Evolutionary conservation across 2,113 vertebrate genomes (phyloP).

Genomic region (Mus spicilegus): DNA sequence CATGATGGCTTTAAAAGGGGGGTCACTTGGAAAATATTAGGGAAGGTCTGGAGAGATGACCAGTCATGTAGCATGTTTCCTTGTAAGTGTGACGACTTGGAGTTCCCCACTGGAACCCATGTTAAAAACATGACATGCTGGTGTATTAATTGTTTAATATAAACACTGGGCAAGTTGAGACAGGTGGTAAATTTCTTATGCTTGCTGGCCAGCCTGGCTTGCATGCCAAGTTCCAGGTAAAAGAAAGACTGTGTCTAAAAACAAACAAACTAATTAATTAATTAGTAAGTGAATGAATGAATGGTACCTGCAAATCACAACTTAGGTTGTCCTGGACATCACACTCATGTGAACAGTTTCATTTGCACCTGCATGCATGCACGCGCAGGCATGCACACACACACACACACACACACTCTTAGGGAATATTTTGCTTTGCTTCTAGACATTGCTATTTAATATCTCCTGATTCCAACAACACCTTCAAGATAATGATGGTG

Average conservation of each 20-base stretch:
- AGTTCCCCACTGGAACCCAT: neutral
- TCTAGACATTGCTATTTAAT: neutral
- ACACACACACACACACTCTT: neutral
- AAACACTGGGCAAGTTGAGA: neutral
- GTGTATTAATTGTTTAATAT: neutral
- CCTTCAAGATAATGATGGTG: neutral
- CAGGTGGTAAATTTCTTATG: neutral
- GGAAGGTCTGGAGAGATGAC: neutral
- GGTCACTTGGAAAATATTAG: neutral
- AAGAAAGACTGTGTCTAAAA: neutral
- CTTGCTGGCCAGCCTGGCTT: neutral
- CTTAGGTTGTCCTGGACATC: neutral
- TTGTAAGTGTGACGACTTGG: neutral
- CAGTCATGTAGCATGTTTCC: neutral
- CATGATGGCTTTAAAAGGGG: neutral
- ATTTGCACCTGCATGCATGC: neutral
- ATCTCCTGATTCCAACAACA: slow-evolving; percentile 1
- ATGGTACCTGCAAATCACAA: neutral
- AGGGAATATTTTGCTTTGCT: neutral
- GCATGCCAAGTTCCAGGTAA: neutral
- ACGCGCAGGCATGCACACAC: neutral
- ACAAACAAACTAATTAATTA: neutral
- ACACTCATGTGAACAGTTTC: neutral
- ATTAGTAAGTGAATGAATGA: neutral
- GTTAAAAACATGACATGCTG: neutral